phyloP scores from a whole-genome alignment of 2,797 vertebrate genomes.

The Atherinosoma microstoma region DNA sequence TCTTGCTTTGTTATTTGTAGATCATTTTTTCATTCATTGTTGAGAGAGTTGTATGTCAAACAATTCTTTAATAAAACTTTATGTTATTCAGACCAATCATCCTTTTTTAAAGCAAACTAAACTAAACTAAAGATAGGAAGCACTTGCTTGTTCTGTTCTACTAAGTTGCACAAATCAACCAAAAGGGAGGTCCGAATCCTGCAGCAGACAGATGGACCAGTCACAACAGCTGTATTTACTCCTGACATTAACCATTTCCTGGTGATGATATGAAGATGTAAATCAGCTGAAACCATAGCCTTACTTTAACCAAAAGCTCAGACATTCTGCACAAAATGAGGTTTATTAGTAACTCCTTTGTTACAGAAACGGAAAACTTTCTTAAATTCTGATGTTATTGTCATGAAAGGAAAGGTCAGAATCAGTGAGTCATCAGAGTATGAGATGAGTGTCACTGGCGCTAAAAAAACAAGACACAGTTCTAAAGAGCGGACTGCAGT shows the following conservation, averaged over 20 bases:
- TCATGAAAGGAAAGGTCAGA: not conserved
- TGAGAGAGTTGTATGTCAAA: slow-evolving; percentile 93
- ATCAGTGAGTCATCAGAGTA: not conserved
- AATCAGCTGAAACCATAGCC: not conserved
- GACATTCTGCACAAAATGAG: too few relatives aligned
- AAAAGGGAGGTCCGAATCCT: not conserved
- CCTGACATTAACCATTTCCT: not conserved
- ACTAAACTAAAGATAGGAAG: not conserved
- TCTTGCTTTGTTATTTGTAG: slow-evolving; percentile 94
- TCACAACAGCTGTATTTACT: not conserved
- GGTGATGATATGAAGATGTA: not conserved
- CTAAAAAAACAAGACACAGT: not conserved
- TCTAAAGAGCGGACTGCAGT: not conserved
- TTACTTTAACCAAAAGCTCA: not conserved
- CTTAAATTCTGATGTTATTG: not conserved
- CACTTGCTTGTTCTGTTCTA: not conserved
- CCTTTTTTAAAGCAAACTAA: slow-evolving; percentile 75
- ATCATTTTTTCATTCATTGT: slow-evolving; percentile 89
- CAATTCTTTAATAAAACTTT: slow-evolving; percentile 99
- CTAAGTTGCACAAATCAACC: not conserved
- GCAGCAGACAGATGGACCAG: not conserved
- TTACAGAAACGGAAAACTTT: not conserved
- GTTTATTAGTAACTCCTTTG: not conserved
- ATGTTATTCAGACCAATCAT: slow-evolving; percentile 89
- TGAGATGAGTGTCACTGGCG: not conserved